Evolutionary conservation across 2,797 vertebrate species (phyloP), one percentile per base, ranked within the genome.

Genomic region (Picus viridis): DNA sequence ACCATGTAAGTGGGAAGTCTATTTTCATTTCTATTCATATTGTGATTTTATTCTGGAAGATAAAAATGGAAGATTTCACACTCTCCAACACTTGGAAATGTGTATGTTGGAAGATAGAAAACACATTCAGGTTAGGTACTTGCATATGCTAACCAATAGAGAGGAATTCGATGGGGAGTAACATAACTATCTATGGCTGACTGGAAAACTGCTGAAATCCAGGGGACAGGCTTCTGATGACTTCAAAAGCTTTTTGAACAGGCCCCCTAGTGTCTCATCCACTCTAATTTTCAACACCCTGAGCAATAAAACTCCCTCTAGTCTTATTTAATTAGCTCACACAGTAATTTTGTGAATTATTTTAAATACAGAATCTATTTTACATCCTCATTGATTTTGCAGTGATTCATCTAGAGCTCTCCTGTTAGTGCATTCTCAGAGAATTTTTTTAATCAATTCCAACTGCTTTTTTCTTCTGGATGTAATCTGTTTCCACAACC

Each of bases 161-260:
- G 30, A 53, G 6, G 32, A 93, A 30, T 65, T 92, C 49, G 26
- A 72, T 71, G 19, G 41, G 43, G 63, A 65, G 41, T 43, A 79
- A 15, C 18, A 77, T 36, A 72, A 17, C 70, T 76, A 32, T 23
- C 12, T 78, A 43, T 29, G 36, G 32, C 19, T 92, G 72, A 89
- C n/a, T 89, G 9, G 82, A 83, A 96, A 90, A 5, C 41, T 56
- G 62, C 29, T 75, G 83, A 89, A 95, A 96, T 85, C 84, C 77
- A 93, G 79, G 89, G 65, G 74, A 86, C 43, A 79, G 89, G 29
- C 68, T 92, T 91, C 67, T 63, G 61, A 86, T 26, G 16, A 94
- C 92, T 85, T 93, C 87, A 96, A 95, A 96, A 88, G 87, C 18
- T 89, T 95, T 96, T 95, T 94, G 89, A 95, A 94, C 57, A 94